Percentiles rank a stretch among this genome's conserved stretches.
Evolutionary conservation across 1,140 invertebrate species (phyloP).

Genomic region (Schlechtendalia chinensis): DNA sequence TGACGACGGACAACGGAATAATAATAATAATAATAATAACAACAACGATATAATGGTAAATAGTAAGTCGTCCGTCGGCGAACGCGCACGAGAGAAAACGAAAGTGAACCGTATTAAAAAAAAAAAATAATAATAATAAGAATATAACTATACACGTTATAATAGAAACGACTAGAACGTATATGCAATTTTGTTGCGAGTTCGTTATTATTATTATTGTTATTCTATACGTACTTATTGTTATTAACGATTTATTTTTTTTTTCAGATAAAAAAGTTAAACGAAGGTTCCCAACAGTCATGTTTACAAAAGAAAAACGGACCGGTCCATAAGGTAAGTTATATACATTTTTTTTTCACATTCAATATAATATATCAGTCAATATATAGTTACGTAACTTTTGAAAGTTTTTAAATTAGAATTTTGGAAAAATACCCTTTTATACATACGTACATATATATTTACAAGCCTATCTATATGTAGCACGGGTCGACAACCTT

Average conservation of each 20-base stretch:
- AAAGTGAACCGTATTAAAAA: conserved; percentile 28
- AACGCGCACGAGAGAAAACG: background rate
- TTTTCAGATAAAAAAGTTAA: conserved; percentile 44
- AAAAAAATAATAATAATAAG: too few species aligned
- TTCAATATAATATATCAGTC: background rate
- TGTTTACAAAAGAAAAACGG: conserved; percentile 22
- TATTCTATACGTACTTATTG: background rate
- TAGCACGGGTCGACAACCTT: too few species aligned
- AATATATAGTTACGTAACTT: background rate
- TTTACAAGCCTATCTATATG: too few species aligned
- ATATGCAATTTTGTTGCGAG: background rate
- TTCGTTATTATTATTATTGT: background rate
- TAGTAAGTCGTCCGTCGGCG: background rate
- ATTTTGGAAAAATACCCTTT: background rate
- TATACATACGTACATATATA: too few species aligned
- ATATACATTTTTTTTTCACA: background rate
- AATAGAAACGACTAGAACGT: conserved; percentile 6
- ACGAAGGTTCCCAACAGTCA: conserved; percentile 33
- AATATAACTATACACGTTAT: too few species aligned
- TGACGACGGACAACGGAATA: conserved; percentile 1
- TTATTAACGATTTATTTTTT: background rate
- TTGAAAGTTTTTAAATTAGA: conserved; percentile 3
- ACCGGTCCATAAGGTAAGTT: background rate
- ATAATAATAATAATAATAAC: conserved; percentile 15
- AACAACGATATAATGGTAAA: too few species aligned